Base-by-base conservation (phyloP, 2,113 vertebrate species). In the Phocoena phocoena region DNA sequence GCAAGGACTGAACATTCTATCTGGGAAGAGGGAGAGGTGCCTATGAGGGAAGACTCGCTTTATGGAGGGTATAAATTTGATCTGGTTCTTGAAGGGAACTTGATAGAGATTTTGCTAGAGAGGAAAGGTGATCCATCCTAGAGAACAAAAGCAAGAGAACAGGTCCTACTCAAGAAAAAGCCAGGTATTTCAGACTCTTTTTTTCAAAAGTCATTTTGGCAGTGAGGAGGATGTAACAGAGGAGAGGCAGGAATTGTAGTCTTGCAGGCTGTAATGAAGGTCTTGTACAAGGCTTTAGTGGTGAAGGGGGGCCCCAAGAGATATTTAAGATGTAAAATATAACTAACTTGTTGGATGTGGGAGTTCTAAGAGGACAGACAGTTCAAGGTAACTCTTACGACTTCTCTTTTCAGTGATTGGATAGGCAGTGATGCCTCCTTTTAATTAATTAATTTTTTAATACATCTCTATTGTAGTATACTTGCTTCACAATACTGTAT, bases 121-220 rank as follows among this genome's bases (percentile, higher is more conserved):
- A 73, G n/a, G 41, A 81, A 79, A 82, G 47, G n/a, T 65, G 91
- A 14, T 90, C 41, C 21, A 28, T 84, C 60, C 8, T 83, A n/a
- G 50, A 89, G 36, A 74, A 44, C 18, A 93, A 47, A 88, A 84
- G 18, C 31, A 67, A 88, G 82, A 93, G 38, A 87, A 33, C 31
- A 60, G 68, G 31, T 70, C 47, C 8, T 73, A 7, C 15, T 36
- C 5, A 11, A 53, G 36, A n/a, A 63, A 76, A 88, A 92, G 50
- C 7, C 17, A 90, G 25, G 33, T 58, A 23, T 81, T 93, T 76
- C 63, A 81, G 28, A 63, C 84, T 89, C 36, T 65, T 80, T 80
- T 80, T 68, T 77, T 86, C 60, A 55, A 21, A 96, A 38, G n/a
- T 82, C 63, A 28, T 95, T 95, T 93, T 85, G 55, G 18, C 53